A percentile compares a stretch with the other conserved stretches of the same genome.
These are phyloP conservation scores for Anarrhichthys ocellatus DNA, from an alignment of 2,113 vertebrate species.

Conservation along the genomic window DNA sequence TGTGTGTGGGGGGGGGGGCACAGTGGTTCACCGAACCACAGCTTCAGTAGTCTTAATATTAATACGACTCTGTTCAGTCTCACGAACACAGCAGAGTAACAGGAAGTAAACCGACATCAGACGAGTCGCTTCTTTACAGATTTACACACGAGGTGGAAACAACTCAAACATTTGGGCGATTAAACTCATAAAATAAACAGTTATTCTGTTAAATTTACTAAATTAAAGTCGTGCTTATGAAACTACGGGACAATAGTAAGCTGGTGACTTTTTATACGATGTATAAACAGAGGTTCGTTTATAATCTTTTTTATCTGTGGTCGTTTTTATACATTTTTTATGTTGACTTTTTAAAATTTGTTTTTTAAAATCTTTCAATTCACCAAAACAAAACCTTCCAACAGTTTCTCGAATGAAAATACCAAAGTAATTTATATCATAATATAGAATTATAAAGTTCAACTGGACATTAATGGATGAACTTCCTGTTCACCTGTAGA, in stretches of 20 bases:
- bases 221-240: not conserved
- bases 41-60: constrained; percentile 50
- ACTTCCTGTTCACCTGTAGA: not conserved
- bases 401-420: not conserved
- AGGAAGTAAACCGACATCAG: no score
- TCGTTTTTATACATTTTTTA: not conserved
- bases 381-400: not conserved
- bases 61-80: constrained; percentile 16
- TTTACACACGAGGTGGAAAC: not conserved
- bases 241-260: not conserved
- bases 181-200: not conserved
- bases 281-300: not conserved
- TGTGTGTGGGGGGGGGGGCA: not conserved
- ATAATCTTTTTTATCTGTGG: not conserved
- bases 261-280: not conserved
- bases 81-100: not conserved
- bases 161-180: not conserved
- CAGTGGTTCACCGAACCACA: constrained; percentile 31
- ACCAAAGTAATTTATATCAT: not conserved
- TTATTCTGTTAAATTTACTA: not conserved
- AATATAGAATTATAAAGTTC: not conserved
- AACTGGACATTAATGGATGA: not conserved
- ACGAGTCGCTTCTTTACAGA: not conserved
- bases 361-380: not conserved
- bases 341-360: not conserved